Evolutionary conservation across 1,140 invertebrate species (phyloP).

Genomic region (Radopholus similis): DNA sequence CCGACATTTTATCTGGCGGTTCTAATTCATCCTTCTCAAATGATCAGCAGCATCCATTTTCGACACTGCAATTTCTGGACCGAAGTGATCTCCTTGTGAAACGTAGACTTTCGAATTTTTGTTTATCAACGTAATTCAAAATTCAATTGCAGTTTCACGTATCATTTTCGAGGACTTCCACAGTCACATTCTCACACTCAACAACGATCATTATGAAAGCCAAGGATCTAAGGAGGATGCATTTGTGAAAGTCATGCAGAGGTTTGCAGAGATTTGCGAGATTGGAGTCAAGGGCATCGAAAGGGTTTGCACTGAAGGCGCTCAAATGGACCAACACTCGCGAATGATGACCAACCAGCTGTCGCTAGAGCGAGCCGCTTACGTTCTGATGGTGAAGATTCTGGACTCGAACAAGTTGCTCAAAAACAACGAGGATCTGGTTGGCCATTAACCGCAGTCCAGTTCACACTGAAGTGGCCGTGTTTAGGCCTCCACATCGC

Average conservation of each 20-base stretch:
- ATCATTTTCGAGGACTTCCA: constrained; percentile 22
- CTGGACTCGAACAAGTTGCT: constrained; percentile 15
- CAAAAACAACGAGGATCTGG: constrained; percentile 3
- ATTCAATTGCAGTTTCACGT: constrained; percentile 11
- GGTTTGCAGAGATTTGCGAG: constrained; percentile 26
- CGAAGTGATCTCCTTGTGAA: constrained; percentile 11
- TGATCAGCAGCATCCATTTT: neutral
- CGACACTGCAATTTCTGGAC: constrained; percentile 6
- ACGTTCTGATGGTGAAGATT: constrained; percentile 29
- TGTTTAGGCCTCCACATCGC: constrained; percentile 19
- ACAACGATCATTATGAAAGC: neutral
- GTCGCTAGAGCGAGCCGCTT: constrained; percentile 21
- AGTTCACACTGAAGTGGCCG: constrained; percentile 11
- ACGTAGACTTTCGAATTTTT: neutral
- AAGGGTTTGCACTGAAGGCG: neutral
- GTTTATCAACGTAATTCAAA: neutral
- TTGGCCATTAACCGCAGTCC: neutral
- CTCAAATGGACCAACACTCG: constrained; percentile 19
- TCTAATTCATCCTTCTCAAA: neutral
- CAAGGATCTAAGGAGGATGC: neutral
- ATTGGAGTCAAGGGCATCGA: constrained; percentile 25
- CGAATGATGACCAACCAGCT: constrained; percentile 16
- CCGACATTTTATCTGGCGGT: neutral
- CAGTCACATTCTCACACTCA: neutral
- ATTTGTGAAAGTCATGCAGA: constrained; percentile 8